phyloP scores from a whole-genome alignment of 2,797 vertebrate species.

The Poeciliopsis turneri region DNA sequence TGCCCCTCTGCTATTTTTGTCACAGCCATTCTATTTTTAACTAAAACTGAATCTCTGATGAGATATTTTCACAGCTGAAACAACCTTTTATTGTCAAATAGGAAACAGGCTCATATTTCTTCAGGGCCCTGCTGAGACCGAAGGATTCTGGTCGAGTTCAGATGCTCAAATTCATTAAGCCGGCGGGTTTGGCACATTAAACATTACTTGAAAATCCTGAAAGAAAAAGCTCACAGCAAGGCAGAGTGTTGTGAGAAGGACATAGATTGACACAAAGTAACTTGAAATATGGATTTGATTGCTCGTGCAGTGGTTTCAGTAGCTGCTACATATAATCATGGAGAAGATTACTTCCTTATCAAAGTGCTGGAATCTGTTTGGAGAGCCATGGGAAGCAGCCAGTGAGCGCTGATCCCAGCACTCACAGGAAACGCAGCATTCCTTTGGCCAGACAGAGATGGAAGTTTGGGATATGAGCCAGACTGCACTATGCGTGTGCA shows the following conservation, averaged over 20 bases:
- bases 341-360: conserved; percentile 34
- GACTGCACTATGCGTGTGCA: background rate
- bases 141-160: background rate
- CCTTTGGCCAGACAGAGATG: conserved; percentile 56
- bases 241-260: background rate
- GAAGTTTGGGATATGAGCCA: conserved; percentile 30
- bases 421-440: conserved; percentile 69
- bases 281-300: background rate
- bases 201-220: background rate
- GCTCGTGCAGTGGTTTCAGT: background rate
- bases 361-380: conserved; percentile 31
- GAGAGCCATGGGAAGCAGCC: conserved; percentile 27
- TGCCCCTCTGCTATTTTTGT: background rate
- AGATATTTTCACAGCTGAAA: conserved; percentile 8
- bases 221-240: background rate
- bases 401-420: conserved; percentile 41
- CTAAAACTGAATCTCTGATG: background rate
- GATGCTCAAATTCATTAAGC: background rate
- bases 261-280: background rate
- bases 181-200: background rate
- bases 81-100: background rate
- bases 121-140: background rate
- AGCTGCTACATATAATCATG: conserved; percentile 16
- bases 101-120: background rate
- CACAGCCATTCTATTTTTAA: background rate